Evolutionary conservation across 2,888 invertebrate species (phyloP).

Genomic region (Sycophila texana): DNA sequence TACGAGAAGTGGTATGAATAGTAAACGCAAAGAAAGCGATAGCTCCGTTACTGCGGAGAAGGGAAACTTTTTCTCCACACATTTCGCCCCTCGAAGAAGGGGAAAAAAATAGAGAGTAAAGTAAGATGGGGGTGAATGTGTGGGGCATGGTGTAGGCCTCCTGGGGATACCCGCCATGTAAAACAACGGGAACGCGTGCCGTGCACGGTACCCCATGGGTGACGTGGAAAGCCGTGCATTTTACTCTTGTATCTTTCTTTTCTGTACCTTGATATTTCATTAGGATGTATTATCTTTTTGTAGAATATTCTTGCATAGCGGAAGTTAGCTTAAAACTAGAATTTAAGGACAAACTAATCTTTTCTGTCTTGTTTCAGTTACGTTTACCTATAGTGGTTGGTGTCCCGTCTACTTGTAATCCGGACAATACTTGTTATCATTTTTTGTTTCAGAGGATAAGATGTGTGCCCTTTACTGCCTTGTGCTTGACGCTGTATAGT

Average conservation of each 20-base stretch:
- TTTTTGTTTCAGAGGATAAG: not conserved
- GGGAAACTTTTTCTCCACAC: conserved; percentile 43
- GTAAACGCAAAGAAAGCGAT: conserved; percentile 25
- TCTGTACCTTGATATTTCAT: not conserved
- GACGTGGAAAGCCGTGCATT: conserved; percentile 74
- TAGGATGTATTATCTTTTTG: too few species aligned
- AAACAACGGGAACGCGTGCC: conserved; percentile 75
- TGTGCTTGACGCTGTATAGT: too few species aligned
- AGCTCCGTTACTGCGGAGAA: conserved; percentile 5
- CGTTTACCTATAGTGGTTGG: too few species aligned
- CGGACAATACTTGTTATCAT: not conserved
- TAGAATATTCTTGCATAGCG: too few species aligned
- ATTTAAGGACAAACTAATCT: too few species aligned
- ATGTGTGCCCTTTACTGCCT: not conserved
- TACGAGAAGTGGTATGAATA: not conserved
- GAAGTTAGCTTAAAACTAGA: too few species aligned
- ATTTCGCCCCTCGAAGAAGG: conserved; percentile 6
- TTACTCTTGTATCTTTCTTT: not conserved
- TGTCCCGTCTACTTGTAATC: too few species aligned
- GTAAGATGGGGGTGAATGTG: conserved; percentile 24
- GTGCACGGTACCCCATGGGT: conserved; percentile 74
- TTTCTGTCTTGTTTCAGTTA: too few species aligned
- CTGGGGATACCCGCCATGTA: conserved; percentile 76
- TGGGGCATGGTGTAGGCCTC: conserved; percentile 65
- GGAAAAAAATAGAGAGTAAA: conserved; percentile 16